Conservation (phyloP, 2,888 invertebrate genomes). For the Folsomia candida region DNA sequence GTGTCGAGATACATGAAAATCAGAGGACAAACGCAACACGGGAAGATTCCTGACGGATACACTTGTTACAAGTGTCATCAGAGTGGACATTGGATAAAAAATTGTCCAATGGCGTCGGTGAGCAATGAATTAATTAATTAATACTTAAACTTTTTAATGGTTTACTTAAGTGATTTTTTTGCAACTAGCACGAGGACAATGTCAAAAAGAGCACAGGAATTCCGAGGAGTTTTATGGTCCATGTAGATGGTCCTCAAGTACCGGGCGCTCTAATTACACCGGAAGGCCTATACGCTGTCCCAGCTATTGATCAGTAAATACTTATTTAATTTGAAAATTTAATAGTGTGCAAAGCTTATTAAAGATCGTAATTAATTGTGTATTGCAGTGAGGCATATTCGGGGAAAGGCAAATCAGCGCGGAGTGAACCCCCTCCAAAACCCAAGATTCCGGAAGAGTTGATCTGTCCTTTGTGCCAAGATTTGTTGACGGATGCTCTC, state of each 20-base stretch:
- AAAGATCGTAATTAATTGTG: neutral
- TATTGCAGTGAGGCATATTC: conserved; percentile 53
- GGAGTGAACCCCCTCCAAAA: conserved; percentile 52
- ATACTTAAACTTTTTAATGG: conserved; percentile 17
- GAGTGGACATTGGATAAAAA: conserved; percentile 95
- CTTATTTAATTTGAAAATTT: conserved; percentile 16
- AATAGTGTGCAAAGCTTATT: conserved; percentile 16
- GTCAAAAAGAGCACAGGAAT: conserved; percentile 95
- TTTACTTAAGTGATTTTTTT: neutral
- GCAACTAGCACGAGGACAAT: conserved; percentile 56
- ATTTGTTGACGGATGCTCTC: conserved; percentile 90
- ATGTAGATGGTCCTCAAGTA: conserved; percentile 82
- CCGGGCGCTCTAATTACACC: conserved; percentile 90
- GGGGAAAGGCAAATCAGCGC: conserved; percentile 37
- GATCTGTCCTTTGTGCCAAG: conserved; percentile 86
- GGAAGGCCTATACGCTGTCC: conserved; percentile 82
- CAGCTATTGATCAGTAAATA: conserved; percentile 80
- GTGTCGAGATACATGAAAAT: conserved; percentile 80
- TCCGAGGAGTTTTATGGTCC: conserved; percentile 91
- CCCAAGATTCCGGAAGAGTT: conserved; percentile 83
- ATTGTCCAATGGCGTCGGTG: conserved; percentile 74
- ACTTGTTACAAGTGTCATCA: conserved; percentile 92
- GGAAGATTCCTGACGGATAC: conserved; percentile 86
- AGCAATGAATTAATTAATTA: conserved; percentile 24
- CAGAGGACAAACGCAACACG: conserved; percentile 61